These are phyloP conservation scores for Corythaeola cristata DNA, from an alignment of 2,113 vertebrate species.

Conservation along the genomic window DNA sequence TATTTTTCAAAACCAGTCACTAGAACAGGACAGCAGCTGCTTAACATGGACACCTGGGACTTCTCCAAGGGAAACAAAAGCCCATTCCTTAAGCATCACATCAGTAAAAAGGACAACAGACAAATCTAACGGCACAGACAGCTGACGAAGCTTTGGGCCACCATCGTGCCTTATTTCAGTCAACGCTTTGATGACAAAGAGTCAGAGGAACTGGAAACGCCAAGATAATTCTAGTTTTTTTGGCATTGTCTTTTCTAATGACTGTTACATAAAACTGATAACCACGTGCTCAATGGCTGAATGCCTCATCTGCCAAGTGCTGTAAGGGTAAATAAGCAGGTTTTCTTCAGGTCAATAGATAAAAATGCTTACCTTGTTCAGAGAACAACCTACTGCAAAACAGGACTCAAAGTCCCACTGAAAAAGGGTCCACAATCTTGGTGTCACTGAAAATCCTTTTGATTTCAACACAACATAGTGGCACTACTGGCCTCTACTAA, in stretches of 20 bases:
- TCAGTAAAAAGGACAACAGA: neutral
- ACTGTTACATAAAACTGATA: neutral
- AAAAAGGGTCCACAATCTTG: neutral
- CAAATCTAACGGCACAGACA: neutral
- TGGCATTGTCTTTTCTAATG: neutral
- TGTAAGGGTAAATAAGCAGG: neutral
- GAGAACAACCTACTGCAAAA: neutral
- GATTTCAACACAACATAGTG: neutral
- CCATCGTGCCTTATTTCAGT: neutral
- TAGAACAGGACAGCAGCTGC: neutral
- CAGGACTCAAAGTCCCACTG: neutral
- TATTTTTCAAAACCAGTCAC: neutral
- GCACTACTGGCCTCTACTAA: neutral
- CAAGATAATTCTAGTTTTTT: neutral
- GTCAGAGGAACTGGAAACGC: neutral
- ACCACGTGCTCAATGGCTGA: neutral
- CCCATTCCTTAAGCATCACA: neutral
- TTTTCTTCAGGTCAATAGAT: neutral
- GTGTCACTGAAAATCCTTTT: neutral
- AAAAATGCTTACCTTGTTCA: neutral
- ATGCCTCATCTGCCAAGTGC: neutral
- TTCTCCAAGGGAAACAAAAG: neutral
- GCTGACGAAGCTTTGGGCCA: neutral
- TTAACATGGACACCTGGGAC: neutral
- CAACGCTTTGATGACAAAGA: neutral